Percentiles rank a stretch among this genome's conserved stretches.
Evolutionary conservation across 2,113 vertebrate species (phyloP).

Genomic region (Syrmaticus mikado): DNA sequence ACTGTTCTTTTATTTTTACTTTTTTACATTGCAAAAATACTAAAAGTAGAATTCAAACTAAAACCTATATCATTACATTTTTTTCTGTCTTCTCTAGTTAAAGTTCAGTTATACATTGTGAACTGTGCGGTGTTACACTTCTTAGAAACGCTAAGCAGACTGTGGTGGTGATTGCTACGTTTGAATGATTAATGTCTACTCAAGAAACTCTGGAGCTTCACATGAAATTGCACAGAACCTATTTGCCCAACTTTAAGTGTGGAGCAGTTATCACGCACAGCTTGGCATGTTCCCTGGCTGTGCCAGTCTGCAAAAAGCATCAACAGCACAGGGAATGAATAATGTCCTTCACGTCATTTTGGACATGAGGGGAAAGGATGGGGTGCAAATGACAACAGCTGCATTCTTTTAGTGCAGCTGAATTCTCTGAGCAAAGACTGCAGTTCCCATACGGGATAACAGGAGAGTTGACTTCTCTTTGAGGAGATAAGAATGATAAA

Average conservation of each 20-base stretch:
- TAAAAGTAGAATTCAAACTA: background rate
- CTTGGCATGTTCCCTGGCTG: background rate
- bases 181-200: background rate
- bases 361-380: background rate
- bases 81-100: background rate
- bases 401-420: slow-evolving; percentile 16
- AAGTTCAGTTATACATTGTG: background rate
- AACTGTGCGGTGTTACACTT: background rate
- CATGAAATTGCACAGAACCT: background rate
- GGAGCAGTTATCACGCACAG: background rate
- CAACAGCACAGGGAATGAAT: slow-evolving; percentile 1
- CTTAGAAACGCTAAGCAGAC: background rate
- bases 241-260: background rate
- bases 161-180: background rate
- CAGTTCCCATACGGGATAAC: background rate
- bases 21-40: background rate
- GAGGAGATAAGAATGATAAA: background rate
- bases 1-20: too few species aligned
- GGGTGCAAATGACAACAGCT: slow-evolving; percentile 32
- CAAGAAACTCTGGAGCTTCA: background rate
- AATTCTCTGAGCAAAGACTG: slow-evolving; percentile 7
- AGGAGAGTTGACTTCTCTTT: background rate
- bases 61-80: background rate
- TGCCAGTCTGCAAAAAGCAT: slow-evolving; percentile 36
- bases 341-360: slow-evolving; percentile 29